Percentiles rank a stretch among this genome's conserved stretches.
phyloP scores from a whole-genome alignment of 2,888 invertebrate genomes.

The Rotaria sp. region DNA sequence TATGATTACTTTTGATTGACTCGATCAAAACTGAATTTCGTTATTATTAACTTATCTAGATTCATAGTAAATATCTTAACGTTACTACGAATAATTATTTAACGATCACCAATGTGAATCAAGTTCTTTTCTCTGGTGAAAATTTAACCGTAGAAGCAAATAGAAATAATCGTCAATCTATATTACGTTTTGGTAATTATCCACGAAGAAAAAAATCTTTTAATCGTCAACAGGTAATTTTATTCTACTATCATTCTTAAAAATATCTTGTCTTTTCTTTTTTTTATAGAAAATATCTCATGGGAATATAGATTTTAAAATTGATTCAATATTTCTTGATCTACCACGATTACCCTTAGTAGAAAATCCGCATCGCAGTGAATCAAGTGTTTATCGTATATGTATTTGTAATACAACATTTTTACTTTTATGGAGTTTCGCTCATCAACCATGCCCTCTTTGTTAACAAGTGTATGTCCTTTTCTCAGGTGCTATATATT shows the following conservation, averaged over 20 bases:
- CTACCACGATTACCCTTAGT: background rate
- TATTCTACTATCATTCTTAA: background rate
- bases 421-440: background rate
- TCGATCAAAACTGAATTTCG: too few relatives aligned
- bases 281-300: background rate
- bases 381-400: background rate
- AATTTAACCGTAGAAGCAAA: background rate
- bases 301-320: background rate
- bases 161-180: background rate
- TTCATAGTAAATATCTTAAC: background rate
- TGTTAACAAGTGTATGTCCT: background rate
- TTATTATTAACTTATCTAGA: background rate
- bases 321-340: background rate
- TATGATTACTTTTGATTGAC: too few relatives aligned
- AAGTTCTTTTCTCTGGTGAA: background rate
- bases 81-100: background rate
- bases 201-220: background rate
- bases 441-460: conserved; percentile 2
- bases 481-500: background rate
- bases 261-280: background rate
- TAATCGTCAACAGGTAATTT: background rate
- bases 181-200: background rate
- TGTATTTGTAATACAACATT: background rate
- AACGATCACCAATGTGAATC: background rate
- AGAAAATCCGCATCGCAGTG: background rate